phyloP scores from a whole-genome alignment of 2,888 invertebrate species.

The Cerastoderma edule region DNA sequence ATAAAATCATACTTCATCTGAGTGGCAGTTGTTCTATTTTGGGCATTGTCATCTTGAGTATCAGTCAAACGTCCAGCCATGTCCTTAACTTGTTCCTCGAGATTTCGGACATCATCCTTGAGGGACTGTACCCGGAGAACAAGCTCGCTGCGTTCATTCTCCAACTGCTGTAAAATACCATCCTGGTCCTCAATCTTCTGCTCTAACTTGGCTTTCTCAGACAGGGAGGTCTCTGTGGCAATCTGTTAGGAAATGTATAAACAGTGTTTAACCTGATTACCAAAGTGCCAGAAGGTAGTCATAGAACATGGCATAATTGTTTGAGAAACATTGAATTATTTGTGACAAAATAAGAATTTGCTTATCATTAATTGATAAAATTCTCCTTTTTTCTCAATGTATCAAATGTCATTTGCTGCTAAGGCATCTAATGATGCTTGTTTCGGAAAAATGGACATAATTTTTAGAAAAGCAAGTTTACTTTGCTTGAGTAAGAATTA shows the following conservation, averaged over 20 bases:
- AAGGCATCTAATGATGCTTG: too few relatives aligned
- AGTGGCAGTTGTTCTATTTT: slow-evolving; percentile 77
- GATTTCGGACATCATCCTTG: slow-evolving; percentile 74
- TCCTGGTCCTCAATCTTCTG: slow-evolving; percentile 82
- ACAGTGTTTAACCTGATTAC: too few relatives aligned
- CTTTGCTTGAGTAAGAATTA: too few relatives aligned
- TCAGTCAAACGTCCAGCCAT: slow-evolving; percentile 73
- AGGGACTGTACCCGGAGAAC: slow-evolving; percentile 69
- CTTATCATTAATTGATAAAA: too few relatives aligned
- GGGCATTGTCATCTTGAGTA: slow-evolving; percentile 74
- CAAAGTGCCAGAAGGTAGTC: too few relatives aligned
- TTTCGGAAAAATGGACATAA: too few relatives aligned
- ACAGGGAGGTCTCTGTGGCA: slow-evolving; percentile 81
- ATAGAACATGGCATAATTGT: too few relatives aligned
- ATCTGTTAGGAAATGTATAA: slow-evolving; percentile 73
- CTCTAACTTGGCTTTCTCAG: slow-evolving; percentile 82
- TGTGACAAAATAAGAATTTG: too few relatives aligned
- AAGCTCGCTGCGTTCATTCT: slow-evolving; percentile 77
- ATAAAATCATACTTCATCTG: slow-evolving; percentile 79
- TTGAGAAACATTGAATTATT: too few relatives aligned
- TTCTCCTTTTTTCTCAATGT: too few relatives aligned
- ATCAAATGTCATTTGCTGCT: too few relatives aligned
- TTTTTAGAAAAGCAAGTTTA: too few relatives aligned
- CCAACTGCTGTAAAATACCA: slow-evolving; percentile 73
- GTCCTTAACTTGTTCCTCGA: slow-evolving; percentile 80